Conservation (phyloP, 1,140 invertebrate genomes). For the Elymnias hypermnestra region DNA sequence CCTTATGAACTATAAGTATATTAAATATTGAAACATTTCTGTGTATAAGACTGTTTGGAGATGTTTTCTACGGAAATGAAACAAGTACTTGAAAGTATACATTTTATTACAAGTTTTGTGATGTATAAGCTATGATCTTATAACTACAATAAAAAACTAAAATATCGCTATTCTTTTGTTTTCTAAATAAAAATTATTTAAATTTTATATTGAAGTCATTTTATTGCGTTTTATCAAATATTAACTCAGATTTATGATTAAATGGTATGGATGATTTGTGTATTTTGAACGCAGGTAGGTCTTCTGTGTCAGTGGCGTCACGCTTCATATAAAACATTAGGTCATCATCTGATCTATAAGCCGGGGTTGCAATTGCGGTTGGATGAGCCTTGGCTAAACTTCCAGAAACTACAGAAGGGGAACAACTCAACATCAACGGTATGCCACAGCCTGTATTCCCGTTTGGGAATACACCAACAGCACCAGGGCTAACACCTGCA, state of each 20-base stretch:
- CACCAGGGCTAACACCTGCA: conserved; percentile 19
- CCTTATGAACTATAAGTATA: too few species aligned
- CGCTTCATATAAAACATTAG: conserved; percentile 46
- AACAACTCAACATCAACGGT: conserved; percentile 56
- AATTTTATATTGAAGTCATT: background rate
- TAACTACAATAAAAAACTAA: background rate
- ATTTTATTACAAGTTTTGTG: conserved; percentile 11
- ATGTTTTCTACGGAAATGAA: too few species aligned
- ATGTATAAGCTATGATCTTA: conserved; percentile 12
- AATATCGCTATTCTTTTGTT: background rate
- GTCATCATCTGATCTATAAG: conserved; percentile 43
- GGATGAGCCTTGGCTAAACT: conserved; percentile 44
- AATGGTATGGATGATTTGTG: conserved; percentile 17
- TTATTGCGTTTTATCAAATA: conserved; percentile 20
- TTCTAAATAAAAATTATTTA: background rate
- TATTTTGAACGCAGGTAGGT: conserved; percentile 16
- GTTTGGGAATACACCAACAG: conserved; percentile 54
- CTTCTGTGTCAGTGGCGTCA: conserved; percentile 33
- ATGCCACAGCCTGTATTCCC: conserved; percentile 51
- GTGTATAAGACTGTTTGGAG: too few species aligned
- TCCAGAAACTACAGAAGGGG: conserved; percentile 53
- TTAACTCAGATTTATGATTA: conserved; percentile 21
- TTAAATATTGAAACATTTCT: too few species aligned
- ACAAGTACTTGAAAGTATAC: background rate
- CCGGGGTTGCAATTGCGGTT: conserved; percentile 27